Evolutionary conservation across 2,113 vertebrate species (phyloP).

Genomic region (Channa argus): DNA sequence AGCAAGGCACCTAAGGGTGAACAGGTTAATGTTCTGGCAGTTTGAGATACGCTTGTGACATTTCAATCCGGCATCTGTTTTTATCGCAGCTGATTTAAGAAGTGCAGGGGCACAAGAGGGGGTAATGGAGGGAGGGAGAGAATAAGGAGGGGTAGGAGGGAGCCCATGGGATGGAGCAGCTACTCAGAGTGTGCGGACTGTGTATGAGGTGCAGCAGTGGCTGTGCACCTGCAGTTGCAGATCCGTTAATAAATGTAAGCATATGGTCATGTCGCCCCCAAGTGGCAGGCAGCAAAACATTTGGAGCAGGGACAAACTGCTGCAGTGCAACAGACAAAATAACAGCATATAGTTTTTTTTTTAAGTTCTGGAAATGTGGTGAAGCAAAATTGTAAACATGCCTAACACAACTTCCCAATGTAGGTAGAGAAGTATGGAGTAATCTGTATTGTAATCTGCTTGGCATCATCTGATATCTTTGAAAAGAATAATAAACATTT

Average conservation of each 20-base stretch:
- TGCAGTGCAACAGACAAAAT: conserved; percentile 55
- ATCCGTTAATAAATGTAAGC: conserved; percentile 31
- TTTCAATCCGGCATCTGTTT: conserved; percentile 86
- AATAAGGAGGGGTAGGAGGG: conserved; percentile 18
- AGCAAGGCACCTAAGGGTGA: conserved; percentile 75
- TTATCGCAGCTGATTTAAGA: conserved; percentile 83
- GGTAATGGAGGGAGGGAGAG: conserved; percentile 51
- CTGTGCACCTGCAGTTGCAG: conserved; percentile 52
- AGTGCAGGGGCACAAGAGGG: conserved; percentile 42
- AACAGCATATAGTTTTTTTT: conserved; percentile 10
- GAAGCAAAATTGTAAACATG: conserved; percentile 4
- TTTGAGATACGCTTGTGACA: conserved; percentile 86
- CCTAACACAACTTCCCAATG: conserved; percentile 8
- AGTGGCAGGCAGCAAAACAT: conserved; percentile 69
- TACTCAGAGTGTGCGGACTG: conserved; percentile 42
- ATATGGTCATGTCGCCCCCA: conserved; percentile 80
- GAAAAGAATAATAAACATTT: neutral
- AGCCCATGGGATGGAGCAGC: conserved; percentile 47
- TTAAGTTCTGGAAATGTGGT: conserved; percentile 17
- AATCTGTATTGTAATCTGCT: neutral
- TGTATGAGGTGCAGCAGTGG: conserved; percentile 48
- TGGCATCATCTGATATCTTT: conserved; percentile 27
- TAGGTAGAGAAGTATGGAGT: neutral
- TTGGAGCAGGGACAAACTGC: conserved; percentile 52
- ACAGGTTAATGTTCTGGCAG: conserved; percentile 86